A percentile compares a stretch with the other conserved stretches of the same genome.
Evolutionary conservation across 35 echinoderm and acorn worm genomes (phyloP).

Genomic region (Antedon bifida): DNA sequence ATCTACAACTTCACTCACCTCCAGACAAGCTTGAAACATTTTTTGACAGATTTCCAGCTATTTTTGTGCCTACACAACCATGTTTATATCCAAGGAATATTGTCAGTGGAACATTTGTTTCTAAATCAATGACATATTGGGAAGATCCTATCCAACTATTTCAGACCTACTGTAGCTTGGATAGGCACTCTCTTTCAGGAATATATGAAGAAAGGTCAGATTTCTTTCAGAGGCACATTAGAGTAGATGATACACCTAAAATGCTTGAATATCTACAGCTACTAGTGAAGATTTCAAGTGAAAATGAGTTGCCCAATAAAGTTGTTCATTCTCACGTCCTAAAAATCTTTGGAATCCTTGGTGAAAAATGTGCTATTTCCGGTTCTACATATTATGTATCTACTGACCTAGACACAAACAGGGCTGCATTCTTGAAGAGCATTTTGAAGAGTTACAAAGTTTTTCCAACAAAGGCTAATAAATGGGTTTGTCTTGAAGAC

Average conservation of each 20-base stretch:
- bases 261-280: conserved; percentile 6
- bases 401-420: not conserved
- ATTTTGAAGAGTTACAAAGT: not conserved
- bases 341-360: conserved; percentile 2
- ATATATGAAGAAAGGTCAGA: not conserved
- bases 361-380: not conserved
- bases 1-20: not conserved
- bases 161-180: not conserved
- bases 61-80: not conserved
- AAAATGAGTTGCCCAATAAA: not conserved
- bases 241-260: not conserved
- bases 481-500: not conserved
- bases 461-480: conserved; percentile 6
- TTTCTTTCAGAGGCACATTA: not conserved
- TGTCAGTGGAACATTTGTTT: not conserved
- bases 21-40: not conserved
- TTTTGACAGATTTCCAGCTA: conserved; percentile 7
- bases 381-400: not conserved
- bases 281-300: not conserved
- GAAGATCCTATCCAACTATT: not conserved
- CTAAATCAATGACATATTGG: conserved; percentile 4
- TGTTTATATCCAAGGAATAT: too few relatives aligned
- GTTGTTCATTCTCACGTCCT: not conserved
- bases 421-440: not conserved
- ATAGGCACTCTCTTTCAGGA: not conserved